Percentiles rank a stretch among this genome's conserved stretches.
These are phyloP conservation scores for Thelaira solivaga DNA, from an alignment of 2,888 invertebrate species.

Conservation along the genomic window DNA sequence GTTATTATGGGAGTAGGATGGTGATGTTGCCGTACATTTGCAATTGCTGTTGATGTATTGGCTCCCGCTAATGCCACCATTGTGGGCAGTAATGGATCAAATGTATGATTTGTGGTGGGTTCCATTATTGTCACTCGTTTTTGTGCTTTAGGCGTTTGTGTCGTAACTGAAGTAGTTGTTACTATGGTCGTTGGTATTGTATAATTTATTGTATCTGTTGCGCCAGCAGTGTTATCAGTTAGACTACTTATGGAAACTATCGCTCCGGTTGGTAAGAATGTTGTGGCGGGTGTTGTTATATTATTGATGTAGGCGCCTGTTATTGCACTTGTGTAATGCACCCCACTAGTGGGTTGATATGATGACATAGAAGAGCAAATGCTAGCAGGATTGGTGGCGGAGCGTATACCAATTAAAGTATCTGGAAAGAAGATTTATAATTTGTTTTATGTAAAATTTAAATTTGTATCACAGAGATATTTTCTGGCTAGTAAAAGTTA, in stretches of 20 bases:
- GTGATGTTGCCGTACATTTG: slow-evolving; percentile 9
- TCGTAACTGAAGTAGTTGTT: slow-evolving; percentile 67
- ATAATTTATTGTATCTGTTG: slow-evolving; percentile 64
- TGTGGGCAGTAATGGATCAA: slow-evolving; percentile 73
- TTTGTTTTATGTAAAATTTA: too few relatives aligned
- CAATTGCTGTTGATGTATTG: slow-evolving; percentile 46
- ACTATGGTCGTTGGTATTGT: slow-evolving; percentile 64
- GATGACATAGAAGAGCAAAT: slow-evolving; percentile 63
- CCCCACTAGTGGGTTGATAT: slow-evolving; percentile 54
- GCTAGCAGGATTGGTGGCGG: slow-evolving; percentile 63
- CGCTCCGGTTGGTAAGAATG: slow-evolving; percentile 47
- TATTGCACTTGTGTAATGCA: slow-evolving; percentile 35
- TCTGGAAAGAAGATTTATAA: slow-evolving; percentile 70
- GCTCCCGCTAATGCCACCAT: slow-evolving; percentile 70
- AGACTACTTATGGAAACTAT: slow-evolving; percentile 57
- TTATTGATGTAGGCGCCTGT: slow-evolving; percentile 11
- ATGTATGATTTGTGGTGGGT: slow-evolving; percentile 73
- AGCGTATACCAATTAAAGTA: slow-evolving; percentile 76
- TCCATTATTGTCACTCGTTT: slow-evolving; percentile 76
- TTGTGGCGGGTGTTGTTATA: not conserved
- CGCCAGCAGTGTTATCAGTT: slow-evolving; percentile 6
- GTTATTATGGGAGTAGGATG: slow-evolving; percentile 67
- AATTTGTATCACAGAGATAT: not conserved
- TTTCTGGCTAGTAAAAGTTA: too few relatives aligned
- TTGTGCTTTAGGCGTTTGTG: slow-evolving; percentile 74